Percentiles rank a stretch among this genome's conserved stretches.
Evolutionary conservation across 1,140 invertebrate species (phyloP).

Genomic region (Probaryconus sp.): DNA sequence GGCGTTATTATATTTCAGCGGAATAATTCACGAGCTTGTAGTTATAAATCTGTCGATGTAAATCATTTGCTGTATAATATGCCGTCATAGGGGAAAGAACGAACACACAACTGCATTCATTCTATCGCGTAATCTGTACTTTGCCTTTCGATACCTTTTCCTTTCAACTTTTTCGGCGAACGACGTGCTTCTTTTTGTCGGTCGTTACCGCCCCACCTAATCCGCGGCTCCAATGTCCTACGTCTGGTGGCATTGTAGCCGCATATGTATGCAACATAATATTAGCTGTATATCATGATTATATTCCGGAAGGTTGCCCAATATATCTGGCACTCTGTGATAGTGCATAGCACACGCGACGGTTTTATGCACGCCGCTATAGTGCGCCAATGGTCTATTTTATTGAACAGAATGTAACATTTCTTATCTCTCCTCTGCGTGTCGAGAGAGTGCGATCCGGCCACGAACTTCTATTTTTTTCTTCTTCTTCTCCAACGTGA

Average conservation of each 20-base stretch:
- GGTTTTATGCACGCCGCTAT: slow-evolving; percentile 70
- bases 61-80: slow-evolving; percentile 36
- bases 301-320: slow-evolving; percentile 67
- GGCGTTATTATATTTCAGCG: not conserved
- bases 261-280: slow-evolving; percentile 65
- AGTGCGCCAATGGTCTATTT: slow-evolving; percentile 63
- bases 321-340: slow-evolving; percentile 63
- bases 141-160: slow-evolving; percentile 40
- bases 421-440: slow-evolving; percentile 62
- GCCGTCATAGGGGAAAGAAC: slow-evolving; percentile 16
- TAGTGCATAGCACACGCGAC: slow-evolving; percentile 61
- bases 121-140: slow-evolving; percentile 62
- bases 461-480: too few species aligned
- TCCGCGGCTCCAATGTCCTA: slow-evolving; percentile 31
- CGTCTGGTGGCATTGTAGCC: slow-evolving; percentile 61
- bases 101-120: slow-evolving; percentile 46
- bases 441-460: slow-evolving; percentile 11
- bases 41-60: slow-evolving; percentile 47
- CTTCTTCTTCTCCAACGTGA: slow-evolving; percentile 20
- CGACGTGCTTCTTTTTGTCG: slow-evolving; percentile 9
- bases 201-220: slow-evolving; percentile 22
- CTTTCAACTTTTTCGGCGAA: slow-evolving; percentile 27
- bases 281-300: slow-evolving; percentile 73
- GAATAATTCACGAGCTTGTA: slow-evolving; percentile 5
- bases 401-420: slow-evolving; percentile 54